Base-by-base conservation (phyloP, 1,140 invertebrate species). In the Drosophila triauraria region DNA sequence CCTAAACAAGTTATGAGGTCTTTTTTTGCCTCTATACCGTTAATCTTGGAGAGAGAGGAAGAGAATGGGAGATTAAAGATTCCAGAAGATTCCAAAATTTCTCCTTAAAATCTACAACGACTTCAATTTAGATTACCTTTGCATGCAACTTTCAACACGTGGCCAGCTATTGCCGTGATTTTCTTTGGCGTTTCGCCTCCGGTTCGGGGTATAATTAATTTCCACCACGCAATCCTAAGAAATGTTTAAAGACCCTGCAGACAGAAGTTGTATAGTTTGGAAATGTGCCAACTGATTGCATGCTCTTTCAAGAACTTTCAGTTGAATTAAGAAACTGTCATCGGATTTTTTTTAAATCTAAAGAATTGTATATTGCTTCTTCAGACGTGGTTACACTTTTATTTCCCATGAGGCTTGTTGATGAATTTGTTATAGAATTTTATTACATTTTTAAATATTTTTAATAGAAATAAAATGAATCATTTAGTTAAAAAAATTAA, bases 141-240 rank as follows among this genome's bases (percentile, higher is more conserved):
- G 20, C n/a, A 27, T 69, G 75, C 58, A 42, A 79, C 62, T 79
- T 86, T 86, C 70, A 76, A 68, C 82, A 86, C 83, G 75, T 72
- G 67, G 42, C 51, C 15, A 64, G 35, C 54, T 58, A 60, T 74
- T 60, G 84, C 25, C 80, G 75, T 44, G 57, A 61, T 76, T 71
- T 87, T 77, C 71, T 76, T 48, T 58, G 43, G 62, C 57, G 62
- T 62, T 69, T 72, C 80, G 64, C 77, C 51, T 59, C 44, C 77
- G 80, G 70, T 87, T 80, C 70, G 58, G 61, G 64, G 75, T 61
- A 70, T 71, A 88, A 87, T 87, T 88, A 87, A 88, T 80, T 83
- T 74, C 74, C 65, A 75, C 80, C 83, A 87, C 84, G 83, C 83
- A 79, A 87, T 68, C 54, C 42, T 27, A 62, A 57, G 64, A 75